Evolutionary conservation across 2,797 vertebrate species (phyloP).

Genomic region (Sarcophilus harrisii): DNA sequence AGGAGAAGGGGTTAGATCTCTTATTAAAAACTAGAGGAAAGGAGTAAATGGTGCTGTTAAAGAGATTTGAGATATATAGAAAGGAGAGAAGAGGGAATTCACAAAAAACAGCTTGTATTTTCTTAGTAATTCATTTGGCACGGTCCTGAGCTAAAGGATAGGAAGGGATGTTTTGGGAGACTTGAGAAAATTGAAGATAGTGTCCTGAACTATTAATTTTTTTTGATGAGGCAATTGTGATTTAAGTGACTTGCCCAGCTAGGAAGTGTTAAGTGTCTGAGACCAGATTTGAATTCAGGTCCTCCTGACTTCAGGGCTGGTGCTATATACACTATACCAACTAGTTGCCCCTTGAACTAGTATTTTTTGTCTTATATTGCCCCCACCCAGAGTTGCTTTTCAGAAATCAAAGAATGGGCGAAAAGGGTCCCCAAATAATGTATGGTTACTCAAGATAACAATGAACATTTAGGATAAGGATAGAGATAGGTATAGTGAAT

Average conservation of each 20-base stretch:
- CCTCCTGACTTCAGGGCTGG: too few relatives aligned
- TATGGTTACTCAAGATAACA: background rate
- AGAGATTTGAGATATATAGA: background rate
- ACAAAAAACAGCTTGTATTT: background rate
- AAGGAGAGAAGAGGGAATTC: background rate
- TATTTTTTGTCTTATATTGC: background rate
- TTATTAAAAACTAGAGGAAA: background rate
- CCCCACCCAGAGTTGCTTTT: background rate
- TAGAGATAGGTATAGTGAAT: background rate
- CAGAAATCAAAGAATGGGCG: background rate
- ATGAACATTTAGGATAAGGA: background rate
- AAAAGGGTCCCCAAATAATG: background rate
- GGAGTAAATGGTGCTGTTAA: background rate
- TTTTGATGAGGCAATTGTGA: too few relatives aligned
- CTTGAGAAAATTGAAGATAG: background rate
- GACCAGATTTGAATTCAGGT: too few relatives aligned
- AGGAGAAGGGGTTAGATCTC: background rate
- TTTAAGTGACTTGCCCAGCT: too few relatives aligned
- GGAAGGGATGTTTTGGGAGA: background rate
- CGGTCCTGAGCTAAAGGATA: background rate
- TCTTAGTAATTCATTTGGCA: background rate
- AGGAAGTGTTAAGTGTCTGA: too few relatives aligned
- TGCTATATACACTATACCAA: too few relatives aligned
- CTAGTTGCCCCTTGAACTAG: too few relatives aligned
- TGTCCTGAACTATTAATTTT: background rate